phyloP scores from a whole-genome alignment of 1,140 invertebrate species.

The Mesaphorura yosii region DNA sequence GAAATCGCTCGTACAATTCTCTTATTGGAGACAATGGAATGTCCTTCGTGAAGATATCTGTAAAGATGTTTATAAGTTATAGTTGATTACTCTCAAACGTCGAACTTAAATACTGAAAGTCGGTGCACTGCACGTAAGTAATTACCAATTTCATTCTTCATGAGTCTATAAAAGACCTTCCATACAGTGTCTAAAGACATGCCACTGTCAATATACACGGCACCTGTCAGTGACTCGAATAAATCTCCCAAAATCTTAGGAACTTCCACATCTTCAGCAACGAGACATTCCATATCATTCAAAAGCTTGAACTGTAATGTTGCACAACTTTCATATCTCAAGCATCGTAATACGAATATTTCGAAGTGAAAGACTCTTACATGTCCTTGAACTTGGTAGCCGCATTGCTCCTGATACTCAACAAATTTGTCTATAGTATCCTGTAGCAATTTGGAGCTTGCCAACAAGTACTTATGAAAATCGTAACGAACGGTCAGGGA shows the following conservation, averaged over 20 bases:
- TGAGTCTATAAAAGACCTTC: constrained; percentile 63
- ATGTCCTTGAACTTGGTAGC: constrained; percentile 45
- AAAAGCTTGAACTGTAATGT: constrained; percentile 17
- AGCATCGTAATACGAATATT: constrained; percentile 19
- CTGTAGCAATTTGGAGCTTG: constrained; percentile 50
- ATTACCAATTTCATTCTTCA: constrained; percentile 56
- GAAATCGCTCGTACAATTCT: constrained; percentile 13
- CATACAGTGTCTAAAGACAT: constrained; percentile 68
- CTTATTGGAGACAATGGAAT: constrained; percentile 19
- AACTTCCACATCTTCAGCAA: constrained; percentile 67
- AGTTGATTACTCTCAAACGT: neutral
- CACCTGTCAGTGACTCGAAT: constrained; percentile 83
- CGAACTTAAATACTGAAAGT: neutral
- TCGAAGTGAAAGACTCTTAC: constrained; percentile 11
- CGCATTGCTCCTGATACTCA: constrained; percentile 57
- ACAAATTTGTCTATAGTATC: constrained; percentile 65
- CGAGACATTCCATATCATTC: constrained; percentile 29
- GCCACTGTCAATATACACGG: constrained; percentile 77
- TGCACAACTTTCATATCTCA: neutral
- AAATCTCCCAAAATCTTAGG: constrained; percentile 92
- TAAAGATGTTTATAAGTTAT: neutral
- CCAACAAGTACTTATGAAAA: constrained; percentile 59
- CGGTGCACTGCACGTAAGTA: neutral
- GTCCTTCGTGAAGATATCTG: constrained; percentile 17
- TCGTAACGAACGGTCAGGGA: constrained; percentile 73